phyloP scores from a whole-genome alignment of 2,113 vertebrate species.

The Eudyptes chrysolophus region DNA sequence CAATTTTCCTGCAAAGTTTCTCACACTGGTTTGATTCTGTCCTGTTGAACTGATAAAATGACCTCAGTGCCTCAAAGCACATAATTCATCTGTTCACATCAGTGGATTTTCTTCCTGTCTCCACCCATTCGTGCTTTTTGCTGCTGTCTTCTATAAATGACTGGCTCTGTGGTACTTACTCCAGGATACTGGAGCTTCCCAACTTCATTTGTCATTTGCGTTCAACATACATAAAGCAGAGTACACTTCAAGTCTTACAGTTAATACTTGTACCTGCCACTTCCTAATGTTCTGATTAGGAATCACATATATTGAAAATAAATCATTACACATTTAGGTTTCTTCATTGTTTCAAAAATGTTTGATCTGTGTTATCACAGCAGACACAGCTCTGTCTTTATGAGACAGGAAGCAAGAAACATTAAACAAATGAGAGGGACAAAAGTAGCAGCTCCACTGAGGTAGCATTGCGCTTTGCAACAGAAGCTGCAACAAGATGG shows the following conservation, averaged over 20 bases:
- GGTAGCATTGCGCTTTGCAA: background rate
- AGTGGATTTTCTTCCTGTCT: slow-evolving; percentile 25
- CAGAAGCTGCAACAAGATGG: background rate
- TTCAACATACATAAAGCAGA: background rate
- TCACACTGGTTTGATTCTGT: background rate
- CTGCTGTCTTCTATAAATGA: background rate
- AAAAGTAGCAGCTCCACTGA: background rate
- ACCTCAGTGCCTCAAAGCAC: background rate
- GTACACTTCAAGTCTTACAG: background rate
- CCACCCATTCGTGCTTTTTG: background rate
- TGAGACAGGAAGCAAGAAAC: slow-evolving; percentile 8
- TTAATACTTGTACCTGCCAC: background rate
- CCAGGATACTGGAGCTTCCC: background rate
- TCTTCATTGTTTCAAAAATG: slow-evolving; percentile 39
- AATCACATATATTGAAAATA: slow-evolving; percentile 23
- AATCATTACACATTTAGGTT: background rate
- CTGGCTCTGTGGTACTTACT: background rate
- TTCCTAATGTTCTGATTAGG: background rate
- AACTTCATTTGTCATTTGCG: background rate
- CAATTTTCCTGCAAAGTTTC: background rate
- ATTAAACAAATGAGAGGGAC: slow-evolving; percentile 28
- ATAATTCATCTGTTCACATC: background rate
- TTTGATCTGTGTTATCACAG: slow-evolving; percentile 48
- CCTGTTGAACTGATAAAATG: background rate
- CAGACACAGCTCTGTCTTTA: slow-evolving; percentile 21